Evolutionary conservation across 2,888 invertebrate genomes (phyloP).

Genomic region (Amiota communis): DNA sequence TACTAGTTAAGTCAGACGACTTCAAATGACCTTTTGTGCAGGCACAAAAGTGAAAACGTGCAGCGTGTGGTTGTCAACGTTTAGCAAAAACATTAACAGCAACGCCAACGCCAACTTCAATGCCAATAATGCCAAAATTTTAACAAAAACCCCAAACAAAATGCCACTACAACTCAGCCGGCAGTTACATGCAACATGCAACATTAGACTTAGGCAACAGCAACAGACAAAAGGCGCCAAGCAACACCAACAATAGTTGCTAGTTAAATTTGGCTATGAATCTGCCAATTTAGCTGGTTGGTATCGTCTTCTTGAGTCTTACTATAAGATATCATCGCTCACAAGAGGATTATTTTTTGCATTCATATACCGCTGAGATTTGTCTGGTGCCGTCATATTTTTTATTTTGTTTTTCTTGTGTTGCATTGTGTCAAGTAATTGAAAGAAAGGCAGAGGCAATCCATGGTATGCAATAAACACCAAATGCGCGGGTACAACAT

Average conservation of each 20-base stretch:
- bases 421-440: constrained; percentile 38
- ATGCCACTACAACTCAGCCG: background rate
- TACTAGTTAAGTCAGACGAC: constrained; percentile 11
- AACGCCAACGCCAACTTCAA: constrained; percentile 24
- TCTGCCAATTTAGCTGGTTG: too few species aligned
- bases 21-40: constrained; percentile 54
- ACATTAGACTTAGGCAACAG: background rate
- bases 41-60: constrained; percentile 61
- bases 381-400: constrained; percentile 34
- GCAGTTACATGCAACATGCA: constrained; percentile 39
- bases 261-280: background rate
- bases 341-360: too few species aligned
- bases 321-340: too few species aligned
- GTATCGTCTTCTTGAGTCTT: too few species aligned
- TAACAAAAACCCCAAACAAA: too few species aligned
- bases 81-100: constrained; percentile 54
- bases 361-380: constrained; percentile 43
- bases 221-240: background rate
- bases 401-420: background rate
- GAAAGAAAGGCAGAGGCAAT: constrained; percentile 44
- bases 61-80: constrained; percentile 54
- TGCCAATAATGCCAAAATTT: too few species aligned
- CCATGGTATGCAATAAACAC: background rate
- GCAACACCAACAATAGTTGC: background rate
- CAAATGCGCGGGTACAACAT: background rate